A percentile compares a stretch with the other conserved stretches of the same genome.
Conservation (phyloP, 2,888 invertebrate species). For the Phrixothrix hirtus region DNA sequence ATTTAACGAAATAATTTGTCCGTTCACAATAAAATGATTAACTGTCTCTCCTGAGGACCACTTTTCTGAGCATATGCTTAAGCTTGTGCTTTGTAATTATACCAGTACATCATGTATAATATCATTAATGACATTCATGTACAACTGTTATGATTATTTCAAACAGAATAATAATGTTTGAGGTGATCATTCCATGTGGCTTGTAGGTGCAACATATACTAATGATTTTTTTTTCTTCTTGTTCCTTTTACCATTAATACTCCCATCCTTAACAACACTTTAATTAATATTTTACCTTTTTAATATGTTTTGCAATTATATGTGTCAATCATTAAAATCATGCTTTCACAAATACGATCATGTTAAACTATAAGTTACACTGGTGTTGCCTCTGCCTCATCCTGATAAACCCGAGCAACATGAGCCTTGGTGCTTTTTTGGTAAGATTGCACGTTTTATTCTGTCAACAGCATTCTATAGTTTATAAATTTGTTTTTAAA, state of each 20-base stretch:
- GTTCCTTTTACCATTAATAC: slow-evolving; percentile 24
- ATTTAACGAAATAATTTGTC: slow-evolving; percentile 25
- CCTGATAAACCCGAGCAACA: slow-evolving; percentile 87
- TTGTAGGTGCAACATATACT: slow-evolving; percentile 33
- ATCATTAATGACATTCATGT: slow-evolving; percentile 11
- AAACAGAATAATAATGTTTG: slow-evolving; percentile 4
- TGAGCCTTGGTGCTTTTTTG: slow-evolving; percentile 87
- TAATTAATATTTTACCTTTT: too few relatives aligned
- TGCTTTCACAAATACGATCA: slow-evolving; percentile 17
- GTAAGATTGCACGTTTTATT: slow-evolving; percentile 60
- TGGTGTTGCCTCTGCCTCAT: slow-evolving; percentile 82
- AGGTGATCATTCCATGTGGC: slow-evolving; percentile 18
- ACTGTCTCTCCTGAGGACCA: slow-evolving; percentile 53
- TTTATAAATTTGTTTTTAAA: slow-evolving; percentile 1
- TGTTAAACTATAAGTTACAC: slow-evolving; percentile 60
- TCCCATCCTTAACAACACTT: slow-evolving; percentile 19
- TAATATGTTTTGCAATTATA: slow-evolving; percentile 28
- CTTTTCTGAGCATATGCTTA: slow-evolving; percentile 25
- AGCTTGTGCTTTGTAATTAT: slow-evolving; percentile 33
- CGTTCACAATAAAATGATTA: slow-evolving; percentile 37
- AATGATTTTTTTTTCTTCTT: slow-evolving; percentile 33
- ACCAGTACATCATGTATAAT: slow-evolving; percentile 13
- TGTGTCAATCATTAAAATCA: slow-evolving; percentile 23
- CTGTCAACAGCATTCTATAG: slow-evolving; percentile 22
- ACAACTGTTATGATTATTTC: slow-evolving; percentile 2